Evolutionary conservation across 2,797 vertebrate species (phyloP), one percentile per base, ranked within the genome.

Genomic region (Scarus forsteni): DNA sequence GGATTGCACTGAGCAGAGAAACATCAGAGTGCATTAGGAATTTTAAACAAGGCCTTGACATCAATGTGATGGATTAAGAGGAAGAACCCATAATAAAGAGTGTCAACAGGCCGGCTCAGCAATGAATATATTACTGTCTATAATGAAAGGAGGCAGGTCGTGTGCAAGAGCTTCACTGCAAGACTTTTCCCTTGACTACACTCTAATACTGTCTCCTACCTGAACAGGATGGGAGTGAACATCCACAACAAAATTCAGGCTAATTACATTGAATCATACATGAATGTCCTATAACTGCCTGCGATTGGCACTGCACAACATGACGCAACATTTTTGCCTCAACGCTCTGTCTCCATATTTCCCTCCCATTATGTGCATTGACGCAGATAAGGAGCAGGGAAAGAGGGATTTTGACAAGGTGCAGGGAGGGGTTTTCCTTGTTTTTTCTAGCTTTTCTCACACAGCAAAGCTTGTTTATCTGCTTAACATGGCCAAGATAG

Each of bases 111-210:
- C 12, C 52, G 14, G 12, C 46, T 11, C 0, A 13, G 51, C 63
- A 60, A 68, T 76, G 66, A 87, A 89, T 80, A 70, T 27, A 85
- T 88, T 81, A 87, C 68, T 73, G 81, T 70, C 80, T 77, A 3
- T 19, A 77, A 80, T 60, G 76, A 59, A 67, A 75, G 56, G 43
- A 74, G 52, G 61, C 68, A 70, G 68, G 51, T 63, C 14, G 36
- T 70, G 53, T 75, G 49, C 66, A 61, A 64, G 18, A 49, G 44
- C 45, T 27, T 27, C 57, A 62, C 27, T 27, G 27, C 27, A 57
- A 62, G 50, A 53, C 39, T 45, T 71, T 76, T 66, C 39, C n/a
- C 16, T 38, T 49, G 45, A 57, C 34, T 62, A 5, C 27, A 49
- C 38, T 52, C 7, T 34, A 40, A 19, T 60, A 58, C 13, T 2